Evolutionary conservation across 2,113 vertebrate genomes (phyloP), one percentile per base, ranked within the genome.

Genomic region (Centrocercus urophasianus): DNA sequence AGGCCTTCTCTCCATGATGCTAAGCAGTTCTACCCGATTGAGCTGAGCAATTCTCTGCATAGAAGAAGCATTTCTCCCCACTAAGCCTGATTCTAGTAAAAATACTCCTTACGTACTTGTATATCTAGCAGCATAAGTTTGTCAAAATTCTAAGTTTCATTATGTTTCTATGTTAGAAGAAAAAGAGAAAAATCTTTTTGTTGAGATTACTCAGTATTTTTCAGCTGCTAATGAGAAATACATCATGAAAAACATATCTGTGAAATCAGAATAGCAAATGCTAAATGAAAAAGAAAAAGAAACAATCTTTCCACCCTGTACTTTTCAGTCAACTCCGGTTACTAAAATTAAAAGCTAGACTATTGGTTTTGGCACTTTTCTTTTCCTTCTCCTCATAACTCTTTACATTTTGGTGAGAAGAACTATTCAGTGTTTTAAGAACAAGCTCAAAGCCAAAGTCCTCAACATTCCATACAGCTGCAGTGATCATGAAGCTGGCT

Each of bases 311-410:
- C 28, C n/a, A 47, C 12, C 56, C 4, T n/a, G 10, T 72, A 15
- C 60, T 89, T 73, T 60, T 54, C 42, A 85, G 59, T 59, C 71
- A 60, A 34, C 66, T 87, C 36, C 74, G 80, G 78, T 89, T 83
- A 83, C 89, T 89, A 91, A 91, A 94, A 90, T 57, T 83, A 80
- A 96, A 91, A 82, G 16, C 25, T 60, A 75, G 69, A 74, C 50
- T 89, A 70, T 91, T 93, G 28, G 28, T 87, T 89, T 96, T 91
- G 87, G 84, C 84, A 73, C 13, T 56, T 63, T 9, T 3, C 32
- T 95, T 73, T 87, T 66, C 30, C 70, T 36, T 81, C 74, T 84
- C 47, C 82, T 87, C 87, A 70, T 73, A 93, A 76, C 14, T 86
- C 73, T 80, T 38, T 36, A 45, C 48, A 48, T 87, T 92, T 79